phyloP scores from a whole-genome alignment of 2,113 vertebrate species.

The Xenus cinereus region DNA sequence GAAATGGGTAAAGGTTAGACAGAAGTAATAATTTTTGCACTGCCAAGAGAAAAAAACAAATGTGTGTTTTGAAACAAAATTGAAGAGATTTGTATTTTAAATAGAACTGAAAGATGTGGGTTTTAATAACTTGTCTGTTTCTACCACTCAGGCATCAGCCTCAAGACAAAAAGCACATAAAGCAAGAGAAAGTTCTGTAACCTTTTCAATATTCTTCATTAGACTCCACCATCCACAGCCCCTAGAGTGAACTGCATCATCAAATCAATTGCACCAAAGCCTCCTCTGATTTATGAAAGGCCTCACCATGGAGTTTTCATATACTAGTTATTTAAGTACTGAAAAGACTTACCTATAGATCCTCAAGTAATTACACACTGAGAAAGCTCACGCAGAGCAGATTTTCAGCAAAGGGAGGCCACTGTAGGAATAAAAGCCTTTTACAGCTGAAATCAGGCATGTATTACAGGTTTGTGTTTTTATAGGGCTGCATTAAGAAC shows the following conservation, averaged over 20 bases:
- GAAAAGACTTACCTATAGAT: constrained; percentile 73
- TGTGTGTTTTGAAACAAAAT: not conserved
- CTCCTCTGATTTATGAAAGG: constrained; percentile 65
- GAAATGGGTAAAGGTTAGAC: not conserved
- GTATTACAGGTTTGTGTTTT: constrained; percentile 50
- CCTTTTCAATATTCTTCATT: constrained; percentile 72
- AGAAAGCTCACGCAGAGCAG: constrained; percentile 61
- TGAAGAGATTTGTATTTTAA: not conserved
- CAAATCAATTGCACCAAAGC: constrained; percentile 71
- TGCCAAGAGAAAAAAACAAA: not conserved
- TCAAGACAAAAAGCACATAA: constrained; percentile 38
- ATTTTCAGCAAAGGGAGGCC: constrained; percentile 60
- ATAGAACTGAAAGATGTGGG: not conserved
- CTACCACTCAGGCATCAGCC: not conserved
- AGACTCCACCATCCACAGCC: constrained; percentile 38
- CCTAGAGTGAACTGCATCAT: constrained; percentile 68
- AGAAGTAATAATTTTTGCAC: not conserved
- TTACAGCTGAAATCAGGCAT: constrained; percentile 57
- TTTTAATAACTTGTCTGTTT: not conserved
- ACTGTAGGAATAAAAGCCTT: constrained; percentile 57
- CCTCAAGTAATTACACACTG: constrained; percentile 69
- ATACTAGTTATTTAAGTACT: constrained; percentile 68
- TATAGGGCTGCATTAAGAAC: constrained; percentile 14
- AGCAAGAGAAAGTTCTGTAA: constrained; percentile 47
- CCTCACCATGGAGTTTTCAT: constrained; percentile 66